Percentiles rank a stretch among this genome's conserved stretches.
These are phyloP conservation scores for Forbesichthys papilliferus DNA, from an alignment of 2,113 vertebrate species.

Conservation along the genomic window DNA sequence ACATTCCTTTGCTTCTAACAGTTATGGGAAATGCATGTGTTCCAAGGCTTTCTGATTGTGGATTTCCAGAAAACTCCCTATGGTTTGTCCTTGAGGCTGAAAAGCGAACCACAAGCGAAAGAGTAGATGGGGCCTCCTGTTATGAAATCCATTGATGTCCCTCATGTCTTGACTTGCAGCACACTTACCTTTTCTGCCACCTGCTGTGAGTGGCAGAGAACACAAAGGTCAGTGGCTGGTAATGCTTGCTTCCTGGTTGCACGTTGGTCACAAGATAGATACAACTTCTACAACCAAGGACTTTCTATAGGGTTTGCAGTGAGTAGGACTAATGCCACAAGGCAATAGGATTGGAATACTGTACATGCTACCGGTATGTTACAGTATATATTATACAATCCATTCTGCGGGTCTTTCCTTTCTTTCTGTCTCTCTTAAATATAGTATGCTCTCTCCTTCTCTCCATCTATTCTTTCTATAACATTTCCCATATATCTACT, in stretches of 20 bases:
- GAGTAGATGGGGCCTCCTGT: neutral
- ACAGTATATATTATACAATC: conserved; percentile 29
- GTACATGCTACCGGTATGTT: neutral
- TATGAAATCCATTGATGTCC: conserved; percentile 12
- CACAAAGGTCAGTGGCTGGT: conserved; percentile 23
- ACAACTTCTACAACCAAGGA: neutral
- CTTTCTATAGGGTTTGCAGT: neutral
- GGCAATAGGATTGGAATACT: neutral
- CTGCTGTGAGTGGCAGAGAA: conserved; percentile 43
- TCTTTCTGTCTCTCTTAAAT: too few relatives aligned
- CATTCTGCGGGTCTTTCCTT: conserved; percentile 42
- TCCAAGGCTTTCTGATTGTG: neutral
- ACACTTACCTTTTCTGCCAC: conserved; percentile 53
- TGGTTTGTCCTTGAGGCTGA: conserved; percentile 24
- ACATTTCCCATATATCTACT: too few relatives aligned
- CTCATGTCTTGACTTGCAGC: conserved; percentile 26
- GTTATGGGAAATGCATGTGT: neutral
- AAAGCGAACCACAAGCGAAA: conserved; percentile 45
- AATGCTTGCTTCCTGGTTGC: conserved; percentile 12
- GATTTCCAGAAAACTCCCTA: conserved; percentile 9
- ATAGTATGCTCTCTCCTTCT: too few relatives aligned
- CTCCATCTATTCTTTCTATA: too few relatives aligned
- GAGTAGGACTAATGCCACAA: neutral
- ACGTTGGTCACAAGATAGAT: conserved; percentile 21
- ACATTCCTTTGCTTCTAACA: neutral